Evolutionary conservation across 2,113 vertebrate species (phyloP).

Genomic region (Crotalus viridis): DNA sequence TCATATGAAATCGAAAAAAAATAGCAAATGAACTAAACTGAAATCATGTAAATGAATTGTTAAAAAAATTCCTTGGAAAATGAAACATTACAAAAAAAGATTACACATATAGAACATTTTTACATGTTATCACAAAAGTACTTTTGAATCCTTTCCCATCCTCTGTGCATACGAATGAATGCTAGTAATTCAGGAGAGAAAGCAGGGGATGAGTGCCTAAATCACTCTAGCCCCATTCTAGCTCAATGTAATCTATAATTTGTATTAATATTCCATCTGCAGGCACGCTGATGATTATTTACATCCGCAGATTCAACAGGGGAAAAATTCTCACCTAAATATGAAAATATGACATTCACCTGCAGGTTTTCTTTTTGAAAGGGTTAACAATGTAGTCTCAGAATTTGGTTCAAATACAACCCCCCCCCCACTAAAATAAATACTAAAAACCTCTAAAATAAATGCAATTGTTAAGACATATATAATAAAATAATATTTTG

Average conservation of each 20-base stretch:
- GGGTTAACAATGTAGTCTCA: background rate
- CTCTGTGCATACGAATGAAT: background rate
- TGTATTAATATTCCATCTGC: background rate
- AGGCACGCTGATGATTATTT: background rate
- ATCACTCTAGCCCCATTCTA: background rate
- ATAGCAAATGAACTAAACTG: constrained; percentile 25
- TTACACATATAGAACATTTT: background rate
- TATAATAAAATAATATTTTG: background rate
- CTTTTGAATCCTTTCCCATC: background rate
- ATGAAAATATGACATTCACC: background rate
- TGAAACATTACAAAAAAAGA: background rate
- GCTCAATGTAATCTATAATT: background rate
- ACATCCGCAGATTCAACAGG: background rate
- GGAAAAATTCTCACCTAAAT: background rate
- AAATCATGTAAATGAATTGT: background rate
- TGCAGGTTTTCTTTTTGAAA: background rate
- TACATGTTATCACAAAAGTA: background rate
- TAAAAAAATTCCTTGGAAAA: background rate
- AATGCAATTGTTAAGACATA: background rate
- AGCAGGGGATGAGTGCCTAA: background rate
- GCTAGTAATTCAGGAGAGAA: background rate
- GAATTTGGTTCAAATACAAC: background rate
- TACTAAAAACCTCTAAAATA: background rate
- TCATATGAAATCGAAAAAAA: background rate
- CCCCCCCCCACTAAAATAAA: background rate